Conservation (phyloP, 2,888 invertebrate genomes). For the Pristionchus entomophagus region DNA sequence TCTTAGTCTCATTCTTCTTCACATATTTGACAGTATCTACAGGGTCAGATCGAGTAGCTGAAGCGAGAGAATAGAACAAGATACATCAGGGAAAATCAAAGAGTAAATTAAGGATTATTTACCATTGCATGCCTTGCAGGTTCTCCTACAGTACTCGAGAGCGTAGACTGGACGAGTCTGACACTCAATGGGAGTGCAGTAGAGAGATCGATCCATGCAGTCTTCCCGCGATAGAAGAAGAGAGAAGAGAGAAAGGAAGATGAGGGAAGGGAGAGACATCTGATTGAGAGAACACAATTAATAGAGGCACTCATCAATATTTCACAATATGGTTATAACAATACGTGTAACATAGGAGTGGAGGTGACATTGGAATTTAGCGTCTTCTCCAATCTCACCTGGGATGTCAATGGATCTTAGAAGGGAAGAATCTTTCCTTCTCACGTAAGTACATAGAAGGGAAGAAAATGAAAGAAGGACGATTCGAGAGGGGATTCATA, state of each 20-base stretch:
- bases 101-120: neutral
- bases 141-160: slow-evolving; percentile 63
- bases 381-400: no score
- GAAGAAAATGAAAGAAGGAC: neutral
- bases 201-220: slow-evolving; percentile 64
- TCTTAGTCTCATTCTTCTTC: slow-evolving; percentile 7
- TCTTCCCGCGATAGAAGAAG: slow-evolving; percentile 36
- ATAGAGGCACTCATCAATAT: neutral
- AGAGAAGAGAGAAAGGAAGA: neutral
- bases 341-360: neutral
- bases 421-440: no score
- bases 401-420: neutral
- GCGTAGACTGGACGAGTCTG: slow-evolving; percentile 63
- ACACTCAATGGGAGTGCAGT: slow-evolving; percentile 66
- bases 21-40: neutral
- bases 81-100: neutral
- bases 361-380: neutral
- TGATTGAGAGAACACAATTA: neutral
- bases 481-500: slow-evolving; percentile 3
- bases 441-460: slow-evolving; percentile 31
- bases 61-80: neutral
- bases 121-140: slow-evolving; percentile 63
- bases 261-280: neutral
- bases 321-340: neutral
- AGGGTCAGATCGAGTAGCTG: neutral